A percentile compares a stretch with the other conserved stretches of the same genome.
These are phyloP conservation scores for Dinoponera quadriceps DNA, from an alignment of 1,140 invertebrate genomes.

Conservation along the genomic window DNA sequence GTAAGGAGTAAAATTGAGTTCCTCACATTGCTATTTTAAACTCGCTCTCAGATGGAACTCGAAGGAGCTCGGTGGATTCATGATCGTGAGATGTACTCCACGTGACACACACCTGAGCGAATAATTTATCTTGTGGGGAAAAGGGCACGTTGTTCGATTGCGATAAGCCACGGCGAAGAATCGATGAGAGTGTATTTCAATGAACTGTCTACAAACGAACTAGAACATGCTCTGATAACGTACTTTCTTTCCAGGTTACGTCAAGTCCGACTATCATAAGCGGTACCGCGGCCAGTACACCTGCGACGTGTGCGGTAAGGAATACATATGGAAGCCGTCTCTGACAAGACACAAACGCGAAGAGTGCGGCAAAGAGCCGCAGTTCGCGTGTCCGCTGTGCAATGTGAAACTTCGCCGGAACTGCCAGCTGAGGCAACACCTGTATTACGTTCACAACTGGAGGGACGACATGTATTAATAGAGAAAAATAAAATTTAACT, in stretches of 20 bases:
- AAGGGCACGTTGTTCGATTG: neutral
- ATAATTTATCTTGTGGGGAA: neutral
- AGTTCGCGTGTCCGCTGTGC: constrained; percentile 74
- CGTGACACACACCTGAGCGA: neutral
- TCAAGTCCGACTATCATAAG: constrained; percentile 59
- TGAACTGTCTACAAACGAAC: neutral
- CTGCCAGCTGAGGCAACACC: constrained; percentile 76
- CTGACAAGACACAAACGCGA: constrained; percentile 82
- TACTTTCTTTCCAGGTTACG: constrained; percentile 43
- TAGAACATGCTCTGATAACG: constrained; percentile 15
- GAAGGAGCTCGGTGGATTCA: neutral
- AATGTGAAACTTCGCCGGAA: constrained; percentile 54
- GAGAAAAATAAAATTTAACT: constrained; percentile 11
- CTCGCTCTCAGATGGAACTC: neutral
- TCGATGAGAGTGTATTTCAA: neutral
- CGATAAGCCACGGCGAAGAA: neutral
- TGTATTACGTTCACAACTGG: constrained; percentile 73
- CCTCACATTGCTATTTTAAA: neutral
- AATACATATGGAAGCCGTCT: constrained; percentile 83
- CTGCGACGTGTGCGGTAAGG: constrained; percentile 77
- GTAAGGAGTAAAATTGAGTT: neutral
- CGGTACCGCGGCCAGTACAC: constrained; percentile 70
- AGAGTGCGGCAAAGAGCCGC: constrained; percentile 83
- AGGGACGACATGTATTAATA: neutral
- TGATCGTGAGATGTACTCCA: neutral